A percentile compares a stretch with the other conserved stretches of the same genome.
These are phyloP conservation scores for Drosophila vallismaia DNA, from an alignment of 2,888 invertebrate species.

Conservation along the genomic window DNA sequence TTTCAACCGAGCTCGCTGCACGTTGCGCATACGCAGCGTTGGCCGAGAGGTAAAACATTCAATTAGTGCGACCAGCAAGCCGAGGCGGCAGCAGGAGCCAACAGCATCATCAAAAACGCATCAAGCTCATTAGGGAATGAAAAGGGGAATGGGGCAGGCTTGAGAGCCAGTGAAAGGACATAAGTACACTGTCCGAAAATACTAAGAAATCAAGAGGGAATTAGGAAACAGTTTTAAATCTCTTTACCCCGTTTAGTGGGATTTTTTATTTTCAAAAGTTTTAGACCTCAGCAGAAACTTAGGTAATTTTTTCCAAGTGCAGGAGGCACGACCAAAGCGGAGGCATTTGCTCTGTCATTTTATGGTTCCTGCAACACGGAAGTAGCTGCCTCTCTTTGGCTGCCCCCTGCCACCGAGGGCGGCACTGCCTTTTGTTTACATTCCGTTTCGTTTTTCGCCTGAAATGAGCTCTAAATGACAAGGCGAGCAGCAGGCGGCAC, in stretches of 20 bases:
- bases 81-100: slow-evolving; percentile 22
- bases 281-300: no score
- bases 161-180: slow-evolving; percentile 1
- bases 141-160: slow-evolving; percentile 15
- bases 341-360: slow-evolving; percentile 72
- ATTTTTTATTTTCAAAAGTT: background rate
- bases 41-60: slow-evolving; percentile 54
- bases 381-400: slow-evolving; percentile 50
- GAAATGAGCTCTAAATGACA: slow-evolving; percentile 64
- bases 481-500: slow-evolving; percentile 32
- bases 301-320: slow-evolving; percentile 15
- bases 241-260: background rate
- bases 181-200: background rate
- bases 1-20: slow-evolving; percentile 51
- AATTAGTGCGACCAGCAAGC: slow-evolving; percentile 54
- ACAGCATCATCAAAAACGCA: slow-evolving; percentile 79
- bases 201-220: no score
- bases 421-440: slow-evolving; percentile 66
- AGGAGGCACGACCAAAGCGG: slow-evolving; percentile 14
- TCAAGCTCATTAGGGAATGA: slow-evolving; percentile 67
- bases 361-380: slow-evolving; percentile 56
- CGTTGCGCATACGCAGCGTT: slow-evolving; percentile 73
- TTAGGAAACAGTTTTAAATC: background rate
- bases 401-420: slow-evolving; percentile 31
- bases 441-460: slow-evolving; percentile 65